Conservation (phyloP, 1,140 invertebrate genomes). For the Drosophila subpulchrella region DNA sequence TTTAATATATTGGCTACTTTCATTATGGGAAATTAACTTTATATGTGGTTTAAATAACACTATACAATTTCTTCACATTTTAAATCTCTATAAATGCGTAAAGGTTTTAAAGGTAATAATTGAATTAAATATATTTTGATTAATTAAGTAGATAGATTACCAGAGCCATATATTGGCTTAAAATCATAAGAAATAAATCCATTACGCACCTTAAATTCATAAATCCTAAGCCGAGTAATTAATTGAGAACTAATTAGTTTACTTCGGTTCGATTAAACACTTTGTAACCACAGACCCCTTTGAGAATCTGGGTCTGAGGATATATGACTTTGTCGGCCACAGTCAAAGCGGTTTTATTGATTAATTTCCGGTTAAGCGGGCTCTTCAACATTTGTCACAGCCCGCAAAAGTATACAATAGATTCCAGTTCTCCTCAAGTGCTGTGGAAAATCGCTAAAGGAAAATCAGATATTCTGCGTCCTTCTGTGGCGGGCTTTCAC, state of each 20-base stretch:
- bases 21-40: too few relatives aligned
- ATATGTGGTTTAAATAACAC: neutral
- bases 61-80: too few relatives aligned
- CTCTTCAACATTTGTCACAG: slow-evolving; percentile 9
- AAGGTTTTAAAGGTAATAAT: too few relatives aligned
- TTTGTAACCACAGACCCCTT: neutral
- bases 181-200: neutral
- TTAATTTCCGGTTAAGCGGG: slow-evolving; percentile 4
- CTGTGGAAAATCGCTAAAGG: slow-evolving; percentile 1
- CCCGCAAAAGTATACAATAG: slow-evolving; percentile 16
- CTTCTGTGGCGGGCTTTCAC: slow-evolving; percentile 9
- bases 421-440: neutral
- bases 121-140: too few relatives aligned
- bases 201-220: too few relatives aligned
- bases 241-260: slow-evolving; percentile 1
- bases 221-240: neutral
- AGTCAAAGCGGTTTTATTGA: slow-evolving; percentile 14
- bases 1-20: neutral
- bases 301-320: neutral
- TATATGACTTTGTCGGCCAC: slow-evolving; percentile 4
- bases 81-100: too few relatives aligned
- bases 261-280: neutral
- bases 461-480: neutral
- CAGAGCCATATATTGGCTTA: neutral
- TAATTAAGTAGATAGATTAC: neutral